Evolutionary conservation across 2,797 vertebrate genomes (phyloP), one percentile per base, ranked within the genome.

Genomic region (Caiman crocodilus): DNA sequence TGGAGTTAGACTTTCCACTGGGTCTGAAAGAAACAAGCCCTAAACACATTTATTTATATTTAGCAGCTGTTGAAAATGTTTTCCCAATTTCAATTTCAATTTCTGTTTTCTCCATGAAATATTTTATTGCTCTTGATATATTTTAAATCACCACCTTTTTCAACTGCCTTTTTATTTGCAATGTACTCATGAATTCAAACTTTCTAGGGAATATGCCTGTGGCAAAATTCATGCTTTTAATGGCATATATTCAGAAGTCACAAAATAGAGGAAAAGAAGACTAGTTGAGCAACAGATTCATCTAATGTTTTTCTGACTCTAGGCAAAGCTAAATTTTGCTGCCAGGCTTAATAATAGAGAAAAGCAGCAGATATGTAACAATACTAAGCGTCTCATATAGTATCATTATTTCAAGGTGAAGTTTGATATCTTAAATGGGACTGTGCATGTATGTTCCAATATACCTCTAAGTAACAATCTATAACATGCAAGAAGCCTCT

Each of bases 81-180:
- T 74, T 61, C 26, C 59, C 50, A 75, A 67, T 93, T 93, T 94
- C 87, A 92, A 76, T 93, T 90, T 84, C 69, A 23, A 5, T 80
- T 69, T n/a, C 32, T 74, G 15, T 92, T 94, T 93, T 60, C 25
- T 83, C 79, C 30, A 15, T 58, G 55, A 94, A 92, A 79, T 26
- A 50, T 63, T 74, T 86, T 67, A 89, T 93, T 90, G 20, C 86
- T 60, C 21, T 76, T 20, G 16, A 79, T 76, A 18, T 77, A 86
- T 94, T 96, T 89, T 88, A 92, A 93, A 77, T 89, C 80, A 42
- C 25, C 69, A 76, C 21, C 7, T 60, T 76, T 58, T 88, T 95
- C 84, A 95, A 85, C 32, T 92, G 60, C 30, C 16, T 92, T 91
- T 94, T 64, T 91, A 76, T 95, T 93, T 93, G 63, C 71, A 84